Evolutionary conservation across 2,797 vertebrate genomes (phyloP).

Genomic region (Scyliorhinus canicula): DNA sequence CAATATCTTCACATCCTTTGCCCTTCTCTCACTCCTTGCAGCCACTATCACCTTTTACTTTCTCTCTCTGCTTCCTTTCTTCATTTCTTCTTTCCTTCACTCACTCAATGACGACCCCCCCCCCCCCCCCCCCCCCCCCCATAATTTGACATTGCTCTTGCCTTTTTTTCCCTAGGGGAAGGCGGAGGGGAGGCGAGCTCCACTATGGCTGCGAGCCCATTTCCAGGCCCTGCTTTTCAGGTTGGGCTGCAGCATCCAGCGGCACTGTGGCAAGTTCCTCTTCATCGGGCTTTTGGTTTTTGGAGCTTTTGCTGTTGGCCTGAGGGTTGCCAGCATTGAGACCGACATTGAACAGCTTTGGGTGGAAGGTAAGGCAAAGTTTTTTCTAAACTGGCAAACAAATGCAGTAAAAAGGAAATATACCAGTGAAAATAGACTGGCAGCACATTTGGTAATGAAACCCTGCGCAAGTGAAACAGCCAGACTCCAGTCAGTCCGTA

Average conservation of each 20-base stretch:
- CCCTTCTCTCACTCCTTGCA: not conserved
- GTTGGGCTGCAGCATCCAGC: constrained; percentile 93
- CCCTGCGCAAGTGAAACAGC: not conserved
- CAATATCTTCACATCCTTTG: not conserved
- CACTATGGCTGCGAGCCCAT: constrained; percentile 86
- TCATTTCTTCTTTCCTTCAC: constrained; percentile 41
- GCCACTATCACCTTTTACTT: no score
- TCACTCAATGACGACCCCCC: constrained; percentile 3
- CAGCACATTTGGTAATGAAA: not conserved
- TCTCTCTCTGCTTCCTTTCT: not conserved
- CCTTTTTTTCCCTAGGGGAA: constrained; percentile 62
- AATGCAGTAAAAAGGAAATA: constrained; percentile 42
- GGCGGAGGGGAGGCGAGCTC: constrained; percentile 78
- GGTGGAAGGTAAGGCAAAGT: constrained; percentile 86
- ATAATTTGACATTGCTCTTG: not conserved
- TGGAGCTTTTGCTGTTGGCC: constrained; percentile 87
- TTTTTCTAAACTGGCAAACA: not conserved
- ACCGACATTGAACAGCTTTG: constrained; percentile 95
- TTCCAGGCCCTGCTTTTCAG: constrained; percentile 94
- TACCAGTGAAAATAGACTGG: not conserved
- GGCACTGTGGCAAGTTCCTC: constrained; percentile 93
- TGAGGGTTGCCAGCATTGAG: constrained; percentile 86
- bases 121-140: no score
- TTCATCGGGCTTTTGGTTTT: constrained; percentile 92
- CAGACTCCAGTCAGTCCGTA: not conserved